phyloP scores from a whole-genome alignment of 2,888 invertebrate species.

The Spisula subtruncata region DNA sequence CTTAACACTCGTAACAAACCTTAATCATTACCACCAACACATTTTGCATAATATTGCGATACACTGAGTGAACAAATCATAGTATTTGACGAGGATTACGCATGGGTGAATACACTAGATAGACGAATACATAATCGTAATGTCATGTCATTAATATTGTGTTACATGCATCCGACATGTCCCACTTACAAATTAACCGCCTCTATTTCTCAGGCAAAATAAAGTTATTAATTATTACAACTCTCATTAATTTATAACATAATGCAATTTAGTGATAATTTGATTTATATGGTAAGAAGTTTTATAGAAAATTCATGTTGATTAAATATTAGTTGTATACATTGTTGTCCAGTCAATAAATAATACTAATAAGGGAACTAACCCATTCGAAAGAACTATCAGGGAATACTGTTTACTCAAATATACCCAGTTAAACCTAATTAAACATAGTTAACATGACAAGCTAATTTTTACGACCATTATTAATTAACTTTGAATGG shows the following conservation, averaged over 20 bases:
- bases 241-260: background rate
- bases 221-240: background rate
- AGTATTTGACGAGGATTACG: slow-evolving; percentile 8
- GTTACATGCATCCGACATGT: slow-evolving; percentile 6
- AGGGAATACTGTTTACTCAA: no score
- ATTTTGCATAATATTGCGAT: slow-evolving; percentile 16
- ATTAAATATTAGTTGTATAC: no score
- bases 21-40: background rate
- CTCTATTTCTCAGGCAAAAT: background rate
- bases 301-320: no score
- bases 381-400: no score
- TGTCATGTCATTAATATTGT: slow-evolving; percentile 3
- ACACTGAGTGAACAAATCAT: background rate
- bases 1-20: background rate
- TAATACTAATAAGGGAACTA: no score
- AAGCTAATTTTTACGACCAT: no score
- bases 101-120: slow-evolving; percentile 26
- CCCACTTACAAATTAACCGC: background rate
- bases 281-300: no score
- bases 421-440: no score
- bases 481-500: no score
- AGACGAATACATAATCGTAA: background rate
- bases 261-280: background rate
- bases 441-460: no score
- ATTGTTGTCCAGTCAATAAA: no score